phyloP scores from a whole-genome alignment of 2,113 vertebrate genomes.

The Megaceryle torquata region DNA sequence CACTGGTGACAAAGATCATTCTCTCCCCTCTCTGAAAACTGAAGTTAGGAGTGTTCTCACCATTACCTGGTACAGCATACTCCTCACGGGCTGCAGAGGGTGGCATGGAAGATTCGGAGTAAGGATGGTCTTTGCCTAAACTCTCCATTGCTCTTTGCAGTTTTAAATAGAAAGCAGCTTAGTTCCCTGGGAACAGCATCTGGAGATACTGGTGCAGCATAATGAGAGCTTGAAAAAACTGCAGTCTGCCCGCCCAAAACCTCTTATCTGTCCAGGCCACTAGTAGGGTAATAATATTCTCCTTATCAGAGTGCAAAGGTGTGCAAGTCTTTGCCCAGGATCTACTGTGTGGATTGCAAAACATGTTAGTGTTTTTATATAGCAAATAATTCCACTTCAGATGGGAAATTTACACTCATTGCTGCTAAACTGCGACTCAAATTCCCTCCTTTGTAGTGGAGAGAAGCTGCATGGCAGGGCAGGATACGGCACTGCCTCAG shows the following conservation, averaged over 20 bases:
- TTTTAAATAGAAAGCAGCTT: constrained; percentile 2
- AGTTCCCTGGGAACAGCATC: constrained; percentile 23
- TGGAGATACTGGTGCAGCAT: constrained; percentile 43
- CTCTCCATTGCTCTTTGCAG: constrained; percentile 55
- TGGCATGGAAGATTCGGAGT: background rate
- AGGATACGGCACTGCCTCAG: background rate
- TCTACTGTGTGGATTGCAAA: background rate
- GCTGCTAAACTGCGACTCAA: background rate
- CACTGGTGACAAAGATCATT: background rate
- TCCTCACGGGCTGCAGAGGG: background rate
- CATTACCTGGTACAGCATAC: constrained; percentile 64
- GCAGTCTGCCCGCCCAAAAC: constrained; percentile 70
- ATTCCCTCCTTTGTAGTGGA: background rate
- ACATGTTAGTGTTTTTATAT: background rate
- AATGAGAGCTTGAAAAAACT: constrained; percentile 42
- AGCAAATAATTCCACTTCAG: background rate
- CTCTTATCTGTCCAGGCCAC: constrained; percentile 74
- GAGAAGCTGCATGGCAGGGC: background rate
- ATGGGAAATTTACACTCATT: background rate
- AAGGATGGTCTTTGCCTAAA: background rate
- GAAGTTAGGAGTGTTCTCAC: background rate
- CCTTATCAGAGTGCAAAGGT: constrained; percentile 71
- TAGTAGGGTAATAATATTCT: constrained; percentile 54
- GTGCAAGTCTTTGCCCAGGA: background rate
- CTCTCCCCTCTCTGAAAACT: background rate